phyloP scores from a whole-genome alignment of 2,888 invertebrate species.

The Rotaria macrura region DNA sequence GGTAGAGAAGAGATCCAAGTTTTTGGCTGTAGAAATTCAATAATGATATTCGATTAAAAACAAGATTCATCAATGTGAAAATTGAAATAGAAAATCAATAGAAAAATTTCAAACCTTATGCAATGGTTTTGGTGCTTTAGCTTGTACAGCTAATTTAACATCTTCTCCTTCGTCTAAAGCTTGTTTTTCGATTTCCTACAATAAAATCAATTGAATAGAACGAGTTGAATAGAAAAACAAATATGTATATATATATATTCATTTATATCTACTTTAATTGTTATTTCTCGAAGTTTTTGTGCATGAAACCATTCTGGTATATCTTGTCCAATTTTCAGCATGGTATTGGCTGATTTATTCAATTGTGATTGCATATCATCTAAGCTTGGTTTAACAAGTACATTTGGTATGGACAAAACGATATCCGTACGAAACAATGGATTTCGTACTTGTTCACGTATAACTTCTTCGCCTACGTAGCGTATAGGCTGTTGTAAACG shows the following conservation, averaged over 20 bases:
- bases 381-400: constrained; percentile 72
- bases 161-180: constrained; percentile 34
- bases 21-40: constrained; percentile 26
- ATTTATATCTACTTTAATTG: constrained; percentile 23
- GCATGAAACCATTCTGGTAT: constrained; percentile 82
- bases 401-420: constrained; percentile 72
- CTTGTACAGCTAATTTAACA: constrained; percentile 37
- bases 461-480: constrained; percentile 41
- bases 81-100: not conserved
- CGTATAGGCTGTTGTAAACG: constrained; percentile 46
- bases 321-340: constrained; percentile 74
- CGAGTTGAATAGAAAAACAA: not conserved
- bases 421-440: constrained; percentile 68
- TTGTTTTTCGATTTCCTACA: constrained; percentile 33
- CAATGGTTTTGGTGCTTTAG: constrained; percentile 44
- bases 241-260: not conserved
- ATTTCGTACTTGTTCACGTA: constrained; percentile 38
- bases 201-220: not conserved
- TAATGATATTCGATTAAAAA: constrained; percentile 35
- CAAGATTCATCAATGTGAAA: too few relatives aligned
- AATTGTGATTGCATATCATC: constrained; percentile 81
- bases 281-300: constrained; percentile 56
- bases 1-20: too few relatives aligned
- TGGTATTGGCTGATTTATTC: constrained; percentile 67
- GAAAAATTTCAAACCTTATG: constrained; percentile 38